phyloP scores from a whole-genome alignment of 2,113 vertebrate genomes.

The Cottus gobio region DNA sequence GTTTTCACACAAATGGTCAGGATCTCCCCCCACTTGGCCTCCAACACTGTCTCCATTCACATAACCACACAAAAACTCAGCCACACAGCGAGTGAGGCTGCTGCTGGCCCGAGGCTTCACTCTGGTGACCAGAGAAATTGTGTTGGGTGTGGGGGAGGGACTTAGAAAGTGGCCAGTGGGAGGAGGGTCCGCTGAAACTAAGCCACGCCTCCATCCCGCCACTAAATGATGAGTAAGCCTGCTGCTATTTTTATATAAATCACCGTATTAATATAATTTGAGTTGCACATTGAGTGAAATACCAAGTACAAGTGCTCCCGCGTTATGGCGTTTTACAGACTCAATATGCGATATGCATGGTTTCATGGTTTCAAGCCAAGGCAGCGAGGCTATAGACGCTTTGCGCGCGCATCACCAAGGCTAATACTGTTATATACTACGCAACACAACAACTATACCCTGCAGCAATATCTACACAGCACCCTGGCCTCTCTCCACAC shows the following conservation, averaged over 20 bases:
- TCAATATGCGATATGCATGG: too few species aligned
- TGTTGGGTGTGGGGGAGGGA: conserved; percentile 44
- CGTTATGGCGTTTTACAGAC: too few species aligned
- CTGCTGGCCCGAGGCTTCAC: conserved; percentile 13
- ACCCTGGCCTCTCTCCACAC: too few species aligned
- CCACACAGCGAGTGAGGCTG: conserved; percentile 24
- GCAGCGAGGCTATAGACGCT: too few species aligned
- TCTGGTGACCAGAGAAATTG: conserved; percentile 29
- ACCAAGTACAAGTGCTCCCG: too few species aligned
- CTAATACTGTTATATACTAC: too few species aligned
- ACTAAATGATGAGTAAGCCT: conserved; percentile 11
- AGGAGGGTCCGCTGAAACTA: conserved; percentile 26
- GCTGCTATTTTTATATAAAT: background rate
- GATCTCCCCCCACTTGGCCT: conserved; percentile 18
- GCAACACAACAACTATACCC: too few species aligned
- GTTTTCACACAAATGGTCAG: conserved; percentile 29
- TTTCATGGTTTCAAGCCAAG: too few species aligned
- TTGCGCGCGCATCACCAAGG: too few species aligned
- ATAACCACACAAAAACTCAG: conserved; percentile 16
- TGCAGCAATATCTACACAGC: too few species aligned
- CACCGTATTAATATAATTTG: background rate
- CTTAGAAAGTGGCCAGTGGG: conserved; percentile 34
- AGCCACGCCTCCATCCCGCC: conserved; percentile 28
- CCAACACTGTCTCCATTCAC: conserved; percentile 36
- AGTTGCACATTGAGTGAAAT: background rate